phyloP scores from a whole-genome alignment of 2,888 invertebrate species.

The Eristalis pertinax region DNA sequence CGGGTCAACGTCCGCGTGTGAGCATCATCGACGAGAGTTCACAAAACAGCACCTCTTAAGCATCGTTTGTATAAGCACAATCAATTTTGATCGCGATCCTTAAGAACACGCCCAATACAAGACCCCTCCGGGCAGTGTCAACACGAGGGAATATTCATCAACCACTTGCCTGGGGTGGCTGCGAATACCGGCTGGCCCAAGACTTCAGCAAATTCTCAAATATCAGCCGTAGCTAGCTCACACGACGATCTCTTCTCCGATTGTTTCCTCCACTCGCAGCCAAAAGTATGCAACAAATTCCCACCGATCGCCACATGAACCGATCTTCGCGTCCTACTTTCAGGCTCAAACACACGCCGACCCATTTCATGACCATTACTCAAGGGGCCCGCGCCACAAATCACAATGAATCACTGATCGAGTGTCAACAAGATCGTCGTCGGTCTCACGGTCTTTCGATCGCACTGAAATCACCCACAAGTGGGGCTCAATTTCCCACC shows the following conservation, averaged over 20 bases:
- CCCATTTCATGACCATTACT: neutral
- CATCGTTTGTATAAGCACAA: no score
- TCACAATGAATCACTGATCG: neutral
- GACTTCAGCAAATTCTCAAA: neutral
- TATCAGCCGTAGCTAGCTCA: neutral
- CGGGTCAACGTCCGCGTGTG: no score
- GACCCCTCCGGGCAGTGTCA: no score
- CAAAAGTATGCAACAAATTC: constrained; percentile 53
- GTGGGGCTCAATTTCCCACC: neutral
- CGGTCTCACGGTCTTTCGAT: neutral
- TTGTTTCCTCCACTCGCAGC: no score
- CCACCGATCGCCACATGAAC: neutral
- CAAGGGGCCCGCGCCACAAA: neutral
- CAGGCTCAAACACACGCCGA: constrained; percentile 12
- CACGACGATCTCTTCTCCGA: no score
- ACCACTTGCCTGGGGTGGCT: no score
- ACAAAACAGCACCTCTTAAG: no score
- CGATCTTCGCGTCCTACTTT: constrained; percentile 16
- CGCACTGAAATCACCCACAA: constrained; percentile 5
- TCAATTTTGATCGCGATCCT: no score
- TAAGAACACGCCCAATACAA: no score
- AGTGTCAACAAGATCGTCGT: constrained; percentile 13
- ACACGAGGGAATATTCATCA: no score
- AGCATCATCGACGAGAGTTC: no score
- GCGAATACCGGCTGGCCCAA: no score